Conservation (phyloP, 1,140 invertebrate genomes). For the Pectinophora gossypiella region DNA sequence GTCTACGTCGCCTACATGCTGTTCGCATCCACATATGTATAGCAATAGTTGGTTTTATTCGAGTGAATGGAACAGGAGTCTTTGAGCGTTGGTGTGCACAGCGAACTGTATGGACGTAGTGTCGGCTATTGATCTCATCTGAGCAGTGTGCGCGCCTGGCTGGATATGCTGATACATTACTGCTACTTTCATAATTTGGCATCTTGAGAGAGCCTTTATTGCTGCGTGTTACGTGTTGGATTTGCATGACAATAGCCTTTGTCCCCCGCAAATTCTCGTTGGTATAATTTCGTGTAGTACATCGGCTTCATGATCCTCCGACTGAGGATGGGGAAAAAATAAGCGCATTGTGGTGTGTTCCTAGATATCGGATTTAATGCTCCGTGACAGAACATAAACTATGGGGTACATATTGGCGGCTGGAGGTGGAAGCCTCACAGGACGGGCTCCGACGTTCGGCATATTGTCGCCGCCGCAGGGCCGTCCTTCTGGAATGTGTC, state of each 20-base stretch:
- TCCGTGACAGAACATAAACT: too few species aligned
- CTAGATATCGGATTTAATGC: not conserved
- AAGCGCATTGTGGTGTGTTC: not conserved
- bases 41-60: too few species aligned
- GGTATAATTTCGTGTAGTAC: not conserved
- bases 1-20: too few species aligned
- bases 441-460: not conserved
- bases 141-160: too few species aligned
- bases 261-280: not conserved
- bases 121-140: too few species aligned
- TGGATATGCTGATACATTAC: conserved; percentile 11
- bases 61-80: too few species aligned
- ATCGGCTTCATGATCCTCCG: not conserved
- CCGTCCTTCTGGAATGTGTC: not conserved
- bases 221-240: conserved; percentile 7
- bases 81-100: too few species aligned
- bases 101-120: too few species aligned
- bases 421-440: not conserved
- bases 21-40: too few species aligned
- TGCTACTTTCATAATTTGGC: conserved; percentile 6
- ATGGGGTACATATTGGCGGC: too few species aligned
- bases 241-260: conserved; percentile 12
- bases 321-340: not conserved
- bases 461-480: not conserved
- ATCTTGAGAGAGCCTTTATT: conserved; percentile 7